Evolutionary conservation across 2,113 vertebrate species (phyloP), one percentile per base, ranked within the genome.

Genomic region (Thomomys bottae): DNA sequence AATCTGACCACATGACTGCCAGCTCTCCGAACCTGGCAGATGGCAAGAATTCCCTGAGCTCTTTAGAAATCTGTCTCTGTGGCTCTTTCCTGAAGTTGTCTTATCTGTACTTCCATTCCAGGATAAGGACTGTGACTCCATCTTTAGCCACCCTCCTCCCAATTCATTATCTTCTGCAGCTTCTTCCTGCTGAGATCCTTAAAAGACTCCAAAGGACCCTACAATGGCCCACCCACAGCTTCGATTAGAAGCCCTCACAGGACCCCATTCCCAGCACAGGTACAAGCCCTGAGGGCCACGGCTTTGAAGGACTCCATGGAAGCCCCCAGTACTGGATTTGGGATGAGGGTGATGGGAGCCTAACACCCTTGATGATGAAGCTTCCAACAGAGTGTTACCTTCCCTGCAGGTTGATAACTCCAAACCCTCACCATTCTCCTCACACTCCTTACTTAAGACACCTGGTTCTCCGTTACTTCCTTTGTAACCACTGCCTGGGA

Each of bases 311-410:
- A 26, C 83, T 61, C 71, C 3, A 0, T 15, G 49, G 49, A 54
- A 54, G 49, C 49, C 49, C 14, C 49, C 49, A 54, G 14, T 15
- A 17, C 49, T 54, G 49, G 49, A 15, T 54, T 54, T 54, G 49
- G 57, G 66, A n/a, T 36, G 20, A 38, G 79, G 26, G n/a, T 18
- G 17, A 5, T 32, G 36, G 76, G 4, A 14, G 0, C 30, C 36
- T n/a, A 10, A 2, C 8, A 9, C 45, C 36, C 0, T 1, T 28
- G 8, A n/a, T 26, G 28, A 2, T 30, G 32, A 8, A 17, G 10
- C n/a, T 59, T 42, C 57, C 42, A 54, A 34, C 23, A 59, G 23
- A 45, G 34, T 23, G 38, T 11, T 54, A 49, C 54, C 84, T 64
- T 34, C 26, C n/a, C n/a, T n/a, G n/a, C n/a, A n/a, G n/a, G n/a